Evolutionary conservation across 2,888 invertebrate species (phyloP), one percentile per base, ranked within the genome.

Genomic region (Cataglyphis altisquamis): DNA sequence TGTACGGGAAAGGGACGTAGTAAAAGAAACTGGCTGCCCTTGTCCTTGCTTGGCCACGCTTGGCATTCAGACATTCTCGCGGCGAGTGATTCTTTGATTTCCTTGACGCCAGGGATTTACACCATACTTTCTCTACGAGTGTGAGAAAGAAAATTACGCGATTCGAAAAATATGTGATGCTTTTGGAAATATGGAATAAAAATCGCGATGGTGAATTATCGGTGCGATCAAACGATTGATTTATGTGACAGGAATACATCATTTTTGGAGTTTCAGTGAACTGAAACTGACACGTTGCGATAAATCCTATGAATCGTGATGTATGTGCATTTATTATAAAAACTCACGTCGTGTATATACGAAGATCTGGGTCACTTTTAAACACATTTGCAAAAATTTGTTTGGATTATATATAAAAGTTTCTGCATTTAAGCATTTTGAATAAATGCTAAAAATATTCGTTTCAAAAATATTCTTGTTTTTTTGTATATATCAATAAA

Each of bases 1-100:
- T 66, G 9, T 39, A 67, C 18, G 39, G 41, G 15, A 52, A 77
- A 64, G 62, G 32, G 63, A 68, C 55, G 29, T 29, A 36, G 41
- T 48, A 18, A 15, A 55, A 82, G 57, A 66, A 85, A 89, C 83
- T 36, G 74, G 83, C 60, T 85, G 84, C 63, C 80, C 85, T 89
- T 85, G 84, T 84, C 81, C 70, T 83, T 73, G 25, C 72, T 52
- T 52, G 8, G 39, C 9, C 86, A 21, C 10, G 6, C 18, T 81
- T 25, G 15, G 68, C 78, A 85, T 82, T 82, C 82, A 66, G 64
- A 55, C 63, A 66, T 67, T 60, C 39, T 48, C 21, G n/a, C 45
- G 10, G 36, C 55, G 48, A 36, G 36, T 12, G 48, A 63, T 62
- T 12, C 12, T 36, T 12, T 18, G 45, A 21, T 8, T 62, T 12